Percentiles rank a stretch among this genome's conserved stretches.
Evolutionary conservation across 1,140 invertebrate genomes (phyloP).

Genomic region (Theocolax elegans): DNA sequence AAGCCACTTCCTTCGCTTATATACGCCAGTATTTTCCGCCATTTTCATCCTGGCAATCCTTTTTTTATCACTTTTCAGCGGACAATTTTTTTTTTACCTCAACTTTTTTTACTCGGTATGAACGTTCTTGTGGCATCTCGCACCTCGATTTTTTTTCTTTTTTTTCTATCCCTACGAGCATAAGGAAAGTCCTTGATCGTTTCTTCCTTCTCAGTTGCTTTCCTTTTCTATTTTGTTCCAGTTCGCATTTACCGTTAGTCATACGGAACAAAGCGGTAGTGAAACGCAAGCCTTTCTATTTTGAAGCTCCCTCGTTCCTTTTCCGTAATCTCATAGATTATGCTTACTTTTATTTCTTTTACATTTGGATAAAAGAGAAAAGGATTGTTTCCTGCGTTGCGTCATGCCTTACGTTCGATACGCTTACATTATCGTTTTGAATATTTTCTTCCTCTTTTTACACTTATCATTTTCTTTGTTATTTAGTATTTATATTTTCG

Average conservation of each 20-base stretch:
- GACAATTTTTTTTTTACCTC: neutral
- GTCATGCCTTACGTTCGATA: too few relatives aligned
- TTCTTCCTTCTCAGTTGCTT: neutral
- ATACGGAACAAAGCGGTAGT: neutral
- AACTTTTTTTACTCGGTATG: neutral
- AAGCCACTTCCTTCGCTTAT: neutral
- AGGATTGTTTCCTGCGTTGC: too few relatives aligned
- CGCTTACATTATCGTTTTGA: too few relatives aligned
- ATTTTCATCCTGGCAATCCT: constrained; percentile 12
- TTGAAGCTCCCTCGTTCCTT: neutral
- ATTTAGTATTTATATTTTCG: too few relatives aligned
- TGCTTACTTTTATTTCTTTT: neutral
- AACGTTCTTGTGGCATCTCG: too few relatives aligned
- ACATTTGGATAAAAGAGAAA: too few relatives aligned
- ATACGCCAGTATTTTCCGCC: constrained; percentile 1
- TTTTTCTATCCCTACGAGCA: neutral
- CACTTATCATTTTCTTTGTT: too few relatives aligned
- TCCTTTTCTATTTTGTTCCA: neutral
- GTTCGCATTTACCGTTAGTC: constrained; percentile 1
- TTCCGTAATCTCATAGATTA: constrained; percentile 11
- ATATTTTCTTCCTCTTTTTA: too few relatives aligned
- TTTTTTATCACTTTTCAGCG: constrained; percentile 18
- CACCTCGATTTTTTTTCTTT: neutral
- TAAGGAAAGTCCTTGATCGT: neutral
- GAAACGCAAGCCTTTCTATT: too few relatives aligned